Evolutionary conservation across 2,113 vertebrate species (phyloP), one percentile per base, ranked within the genome.

Genomic region (Lota lota): DNA sequence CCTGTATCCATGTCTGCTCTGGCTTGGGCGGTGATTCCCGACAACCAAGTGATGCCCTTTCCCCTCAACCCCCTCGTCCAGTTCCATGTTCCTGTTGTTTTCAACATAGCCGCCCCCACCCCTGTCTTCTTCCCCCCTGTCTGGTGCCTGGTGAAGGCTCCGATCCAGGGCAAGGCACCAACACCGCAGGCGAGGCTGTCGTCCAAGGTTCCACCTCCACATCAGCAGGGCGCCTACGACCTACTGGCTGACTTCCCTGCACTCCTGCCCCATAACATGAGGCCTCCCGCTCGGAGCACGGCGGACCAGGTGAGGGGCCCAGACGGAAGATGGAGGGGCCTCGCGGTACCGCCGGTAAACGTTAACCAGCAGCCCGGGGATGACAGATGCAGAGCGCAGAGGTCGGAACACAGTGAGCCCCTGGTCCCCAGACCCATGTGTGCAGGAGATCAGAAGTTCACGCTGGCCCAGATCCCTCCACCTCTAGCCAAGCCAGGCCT

Each of bases 191-290:
- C 61, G 22, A 73, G 68, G 58, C 59, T 24, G 0, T 57, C 58
- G 69, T 58, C 47, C 20, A 14, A 65, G 3, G 15, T 12, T 33
- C 58, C 58, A 3, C 1, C 21, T 12, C 40, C 14, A 14, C 14
- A 3, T 33, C 72, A 75, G 51, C 73, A 76, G 18, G 64, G 51
- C 24, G 56, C 67, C 51, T 80, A 68, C 10, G 75, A 88, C 75
- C 85, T 83, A 2, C 65, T 77, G 75, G 72, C 78, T 50, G 77
- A 87, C 67, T 85, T 82, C 58, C 79, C 76, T 0, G 71, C 78
- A 20, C 84, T 83, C 16, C 70, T 64, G 61, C 64, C 70, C 64
- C 65, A 36, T 33, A 11, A 64, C 40, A 2, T 12, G 63, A 77
- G 62, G 28, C 61, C 64, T 57, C 71, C 50, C 21, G 47, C 15